These are phyloP conservation scores for Origma solitaria DNA, from an alignment of 2,113 vertebrate species.

Conservation along the genomic window DNA sequence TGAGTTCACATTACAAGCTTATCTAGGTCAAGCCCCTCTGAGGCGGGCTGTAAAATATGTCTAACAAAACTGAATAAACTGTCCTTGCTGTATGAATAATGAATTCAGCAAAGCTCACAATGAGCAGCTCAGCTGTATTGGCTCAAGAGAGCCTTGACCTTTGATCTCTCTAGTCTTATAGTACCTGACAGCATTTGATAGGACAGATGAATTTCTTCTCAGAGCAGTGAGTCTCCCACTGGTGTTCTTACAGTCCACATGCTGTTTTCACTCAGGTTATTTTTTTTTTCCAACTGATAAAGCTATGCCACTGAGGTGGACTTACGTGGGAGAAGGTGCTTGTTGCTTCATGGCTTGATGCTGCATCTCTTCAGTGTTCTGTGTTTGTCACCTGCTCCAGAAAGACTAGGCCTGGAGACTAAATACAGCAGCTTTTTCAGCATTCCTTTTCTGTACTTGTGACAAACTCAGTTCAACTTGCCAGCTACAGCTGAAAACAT, in stretches of 20 bases:
- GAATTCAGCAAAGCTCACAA: neutral
- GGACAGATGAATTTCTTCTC: neutral
- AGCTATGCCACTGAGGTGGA: neutral
- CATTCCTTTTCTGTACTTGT: neutral
- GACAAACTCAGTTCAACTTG: neutral
- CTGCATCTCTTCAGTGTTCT: neutral
- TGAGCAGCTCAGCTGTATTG: neutral
- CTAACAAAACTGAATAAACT: constrained; percentile 9
- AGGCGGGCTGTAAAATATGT: neutral
- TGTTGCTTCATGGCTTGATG: neutral
- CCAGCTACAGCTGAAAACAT: neutral
- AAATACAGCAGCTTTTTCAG: neutral
- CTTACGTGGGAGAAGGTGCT: neutral
- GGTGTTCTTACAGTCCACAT: neutral
- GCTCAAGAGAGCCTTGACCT: neutral
- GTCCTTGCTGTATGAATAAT: neutral
- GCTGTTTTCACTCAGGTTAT: neutral
- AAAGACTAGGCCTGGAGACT: neutral
- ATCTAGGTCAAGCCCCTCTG: neutral
- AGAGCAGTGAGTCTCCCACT: neutral
- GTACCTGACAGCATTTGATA: neutral
- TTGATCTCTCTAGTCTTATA: neutral
- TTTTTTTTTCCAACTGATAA: neutral
- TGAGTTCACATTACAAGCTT: neutral
- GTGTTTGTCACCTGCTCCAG: neutral